phyloP scores from a whole-genome alignment of 2,113 vertebrate species.

The Anguilla rostrata region DNA sequence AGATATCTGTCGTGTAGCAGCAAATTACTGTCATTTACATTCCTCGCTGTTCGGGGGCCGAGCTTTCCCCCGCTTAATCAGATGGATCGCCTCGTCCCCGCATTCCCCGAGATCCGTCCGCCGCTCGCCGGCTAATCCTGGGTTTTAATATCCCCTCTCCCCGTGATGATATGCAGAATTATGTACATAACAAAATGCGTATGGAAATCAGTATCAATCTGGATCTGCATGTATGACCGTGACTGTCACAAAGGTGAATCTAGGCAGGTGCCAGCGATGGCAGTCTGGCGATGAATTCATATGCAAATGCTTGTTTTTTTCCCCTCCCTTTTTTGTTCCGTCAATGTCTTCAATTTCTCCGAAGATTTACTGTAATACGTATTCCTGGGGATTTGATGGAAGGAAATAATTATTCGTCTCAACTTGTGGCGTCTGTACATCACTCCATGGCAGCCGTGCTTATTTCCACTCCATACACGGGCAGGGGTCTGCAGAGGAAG shows the following conservation, averaged over 20 bases:
- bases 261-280: neutral
- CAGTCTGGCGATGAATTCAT: conserved; percentile 21
- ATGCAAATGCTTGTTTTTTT: conserved; percentile 47
- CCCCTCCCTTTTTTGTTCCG: neutral
- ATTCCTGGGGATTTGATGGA: conserved; percentile 33
- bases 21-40: conserved; percentile 55
- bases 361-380: conserved; percentile 37
- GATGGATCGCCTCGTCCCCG: conserved; percentile 28
- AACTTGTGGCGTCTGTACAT: conserved; percentile 20
- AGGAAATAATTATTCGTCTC: conserved; percentile 6
- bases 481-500: neutral
- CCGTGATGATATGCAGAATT: conserved; percentile 67
- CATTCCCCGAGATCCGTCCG: conserved; percentile 25
- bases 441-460: neutral
- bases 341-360: conserved; percentile 39
- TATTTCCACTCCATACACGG: neutral
- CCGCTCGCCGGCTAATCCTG: conserved; percentile 45
- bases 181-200: conserved; percentile 66
- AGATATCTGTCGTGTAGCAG: conserved; percentile 42
- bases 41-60: conserved; percentile 14
- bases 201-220: conserved; percentile 57
- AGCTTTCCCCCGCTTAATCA: conserved; percentile 38
- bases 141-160: conserved; percentile 45
- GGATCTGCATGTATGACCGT: conserved; percentile 47
- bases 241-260: conserved; percentile 35